Evolutionary conservation across 2,888 invertebrate species (phyloP), one percentile per base, ranked within the genome.

Genomic region (Clostera curtula): DNA sequence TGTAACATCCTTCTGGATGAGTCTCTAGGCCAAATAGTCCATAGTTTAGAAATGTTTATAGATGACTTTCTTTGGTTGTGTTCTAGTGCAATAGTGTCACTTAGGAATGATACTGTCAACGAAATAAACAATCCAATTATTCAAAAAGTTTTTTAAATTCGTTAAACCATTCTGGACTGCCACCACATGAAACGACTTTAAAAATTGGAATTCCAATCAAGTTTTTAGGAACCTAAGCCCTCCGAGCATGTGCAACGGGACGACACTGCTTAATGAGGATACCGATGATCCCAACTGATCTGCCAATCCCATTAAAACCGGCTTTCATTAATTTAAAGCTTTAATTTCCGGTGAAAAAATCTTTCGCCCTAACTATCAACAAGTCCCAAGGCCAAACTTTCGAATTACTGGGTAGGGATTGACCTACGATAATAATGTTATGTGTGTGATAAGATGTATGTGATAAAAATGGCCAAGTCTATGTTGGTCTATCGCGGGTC

Each of bases 91-190:
- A 46, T 48, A 40, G 37, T 43, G 8, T 40, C 49, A 12, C 44
- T 43, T 4, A 45, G 39, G 30, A 48, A 52, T 34, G 41, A 47
- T 10, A 34, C 34, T 8, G 49, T 44, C 24, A 45, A 44, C 21
- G 43, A 48, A 38, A 49, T 52, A 36, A 47, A 48, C 31, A 29
- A 24, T 24, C 6, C 35, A 5, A 43, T 41, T 29, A 20, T 38
- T 5, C 27, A 40, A 30, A 43, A 43, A 43, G 36, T 39, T 52
- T 50, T 51, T 43, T 50, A 35, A 55, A 55, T 51, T 54, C 43
- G 1, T 25, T 50, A 3, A 48, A 43, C 19, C 46, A 44, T 14
- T 5, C 44, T 34, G 44, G 44, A 3, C 31, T 48, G 8, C 37
- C 44, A 27, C 36, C 47, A 12, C 46, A 47, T 20, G 30, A 39